A percentile compares a stretch with the other conserved stretches of the same genome.
Conservation (phyloP, 1,140 invertebrate species). For the Bombus cullumanus region DNA sequence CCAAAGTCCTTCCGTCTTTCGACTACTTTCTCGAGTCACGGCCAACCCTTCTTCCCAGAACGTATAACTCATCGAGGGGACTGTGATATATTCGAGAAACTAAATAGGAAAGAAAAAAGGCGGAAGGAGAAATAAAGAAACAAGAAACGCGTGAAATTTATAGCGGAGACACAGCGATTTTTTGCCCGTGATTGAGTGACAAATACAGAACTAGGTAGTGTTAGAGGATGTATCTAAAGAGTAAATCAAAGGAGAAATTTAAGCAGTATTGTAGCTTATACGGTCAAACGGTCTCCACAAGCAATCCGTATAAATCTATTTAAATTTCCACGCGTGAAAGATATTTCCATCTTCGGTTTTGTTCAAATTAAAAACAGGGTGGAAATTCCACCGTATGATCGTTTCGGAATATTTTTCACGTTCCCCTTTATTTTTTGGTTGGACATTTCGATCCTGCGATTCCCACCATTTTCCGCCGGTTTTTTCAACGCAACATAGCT, state of each 20-base stretch:
- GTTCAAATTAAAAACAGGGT: neutral
- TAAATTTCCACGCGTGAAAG: no score
- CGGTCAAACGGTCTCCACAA: no score
- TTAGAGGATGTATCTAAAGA: no score
- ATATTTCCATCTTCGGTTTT: no score
- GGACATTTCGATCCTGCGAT: neutral
- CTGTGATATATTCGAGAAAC: neutral
- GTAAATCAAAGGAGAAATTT: no score
- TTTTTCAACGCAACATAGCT: neutral
- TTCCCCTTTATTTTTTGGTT: neutral
- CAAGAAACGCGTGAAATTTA: neutral
- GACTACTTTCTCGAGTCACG: constrained; percentile 35
- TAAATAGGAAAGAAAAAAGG: no score
- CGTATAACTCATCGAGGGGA: constrained; percentile 45
- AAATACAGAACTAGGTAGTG: no score
- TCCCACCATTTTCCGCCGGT: neutral
- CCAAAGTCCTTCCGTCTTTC: constrained; percentile 17
- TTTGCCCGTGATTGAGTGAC: no score
- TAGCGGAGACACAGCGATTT: no score
- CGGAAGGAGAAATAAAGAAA: neutral
- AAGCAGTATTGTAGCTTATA: no score
- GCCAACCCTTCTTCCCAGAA: constrained; percentile 40
- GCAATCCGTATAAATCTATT: no score
- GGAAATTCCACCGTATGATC: neutral
- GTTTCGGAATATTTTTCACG: neutral